Percentiles rank a stretch among this genome's conserved stretches.
Conservation (phyloP, 2,888 invertebrate species). For the Tridacna gigas region DNA sequence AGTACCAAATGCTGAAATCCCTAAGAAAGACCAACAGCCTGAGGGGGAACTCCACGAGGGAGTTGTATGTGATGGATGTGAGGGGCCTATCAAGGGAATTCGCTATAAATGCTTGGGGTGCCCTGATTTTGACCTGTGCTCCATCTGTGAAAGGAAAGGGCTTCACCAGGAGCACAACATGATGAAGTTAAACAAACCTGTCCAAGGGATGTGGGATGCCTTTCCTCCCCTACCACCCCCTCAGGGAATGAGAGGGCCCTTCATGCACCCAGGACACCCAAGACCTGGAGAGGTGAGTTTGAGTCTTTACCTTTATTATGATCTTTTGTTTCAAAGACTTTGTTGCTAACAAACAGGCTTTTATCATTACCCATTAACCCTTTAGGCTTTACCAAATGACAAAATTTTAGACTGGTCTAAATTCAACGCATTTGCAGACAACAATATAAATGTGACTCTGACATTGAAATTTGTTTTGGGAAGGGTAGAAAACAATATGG, state of each 20-base stretch:
- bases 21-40: neutral
- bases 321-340: too few species aligned
- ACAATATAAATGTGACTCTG: too few species aligned
- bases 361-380: too few species aligned
- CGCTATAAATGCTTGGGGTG: conserved; percentile 95
- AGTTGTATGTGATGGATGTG: conserved; percentile 91
- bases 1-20: conserved; percentile 2
- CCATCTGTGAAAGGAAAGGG: conserved; percentile 88
- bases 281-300: conserved; percentile 51
- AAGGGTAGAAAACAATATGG: too few species aligned
- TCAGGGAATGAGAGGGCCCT: conserved; percentile 25
- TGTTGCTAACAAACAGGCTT: too few species aligned
- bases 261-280: conserved; percentile 34
- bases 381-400: too few species aligned
- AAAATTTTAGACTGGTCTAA: too few species aligned
- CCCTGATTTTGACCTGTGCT: conserved; percentile 92
- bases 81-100: conserved; percentile 89
- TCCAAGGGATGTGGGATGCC: conserved; percentile 17
- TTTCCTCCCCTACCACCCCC: conserved; percentile 21
- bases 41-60: conserved; percentile 76
- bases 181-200: conserved; percentile 88
- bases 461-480: too few species aligned
- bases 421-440: too few species aligned
- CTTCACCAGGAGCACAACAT: conserved; percentile 90
- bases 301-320: too few species aligned